Evolutionary conservation across 2,888 invertebrate genomes (phyloP), one percentile per base, ranked within the genome.

Genomic region (Harmothoe impar): DNA sequence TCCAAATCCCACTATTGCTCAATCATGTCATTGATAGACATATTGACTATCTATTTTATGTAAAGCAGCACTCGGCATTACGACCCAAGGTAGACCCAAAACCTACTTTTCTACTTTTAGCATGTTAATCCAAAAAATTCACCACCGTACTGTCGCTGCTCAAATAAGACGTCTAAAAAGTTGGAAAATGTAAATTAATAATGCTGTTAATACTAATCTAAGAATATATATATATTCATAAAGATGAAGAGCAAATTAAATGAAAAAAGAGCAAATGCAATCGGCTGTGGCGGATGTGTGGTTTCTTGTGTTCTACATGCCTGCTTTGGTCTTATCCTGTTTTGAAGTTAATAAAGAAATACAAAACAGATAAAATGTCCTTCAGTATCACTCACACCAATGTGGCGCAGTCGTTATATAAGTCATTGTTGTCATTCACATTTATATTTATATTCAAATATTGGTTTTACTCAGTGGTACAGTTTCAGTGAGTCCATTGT

Each of bases 21-120:
- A 23, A 15, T 72, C 29, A 43, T 43, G 84, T 84, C n/a, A 51
- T 84, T 84, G 43, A 84, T 43, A 33, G 33, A 15, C 10, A 84
- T 86, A 17, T 86, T 25, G 52, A 29, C 56, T 54, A 86, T 86
- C 56, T 86, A 86, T 86, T 86, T 86, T 84, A 29, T 84, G 25
- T 52, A 86, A 86, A 86, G 56, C 52, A 86, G 86, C 86, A 86
- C 86, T 10, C 86, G 56, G 86, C 86, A 54, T 52, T 15, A 12
- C 52, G 52, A 54, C 54, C 33, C 86, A 86, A 86, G 86, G 86
- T 86, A 86, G 86, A 86, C 52, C 10, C 17, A 25, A 10, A 43
- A 86, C 51, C 23, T 23, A 31, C 86, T 20, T 86, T 86, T 86
- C 86, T 86, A 86, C 56, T 35, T 29, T 54, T 56, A 25, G 86